Conservation (phyloP, 2,888 invertebrate species). For the Platerodrilus igneus region DNA sequence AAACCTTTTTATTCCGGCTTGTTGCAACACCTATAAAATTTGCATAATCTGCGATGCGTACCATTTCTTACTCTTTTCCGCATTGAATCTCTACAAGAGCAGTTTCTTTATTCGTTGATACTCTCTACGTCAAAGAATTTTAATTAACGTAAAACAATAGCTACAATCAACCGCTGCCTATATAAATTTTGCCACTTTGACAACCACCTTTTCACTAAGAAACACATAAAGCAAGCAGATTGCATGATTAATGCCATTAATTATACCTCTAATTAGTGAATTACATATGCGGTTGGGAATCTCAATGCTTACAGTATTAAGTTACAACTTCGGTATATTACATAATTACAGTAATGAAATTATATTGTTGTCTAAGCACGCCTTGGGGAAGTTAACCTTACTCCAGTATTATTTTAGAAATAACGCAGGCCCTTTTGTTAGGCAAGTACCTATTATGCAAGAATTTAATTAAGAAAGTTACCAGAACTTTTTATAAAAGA, state of each 20-base stretch:
- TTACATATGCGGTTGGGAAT: conserved; percentile 23
- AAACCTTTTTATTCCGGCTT: too few species aligned
- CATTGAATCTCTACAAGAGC: too few species aligned
- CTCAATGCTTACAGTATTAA: conserved; percentile 25
- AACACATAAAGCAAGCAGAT: conserved; percentile 17
- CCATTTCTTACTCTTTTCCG: too few species aligned
- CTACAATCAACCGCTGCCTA: conserved; percentile 7
- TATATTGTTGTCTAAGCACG: conserved; percentile 12
- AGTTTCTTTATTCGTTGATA: too few species aligned
- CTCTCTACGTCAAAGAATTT: neutral
- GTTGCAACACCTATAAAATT: too few species aligned
- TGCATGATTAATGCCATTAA: conserved; percentile 28
- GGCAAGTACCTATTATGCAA: conserved; percentile 15
- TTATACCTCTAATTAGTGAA: conserved; percentile 29
- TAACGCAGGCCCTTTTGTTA: conserved; percentile 7
- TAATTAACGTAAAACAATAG: conserved; percentile 9
- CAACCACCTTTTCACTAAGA: conserved; percentile 16
- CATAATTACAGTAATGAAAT: conserved; percentile 21
- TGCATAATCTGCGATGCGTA: too few species aligned
- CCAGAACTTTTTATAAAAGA: too few species aligned
- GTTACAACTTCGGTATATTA: conserved; percentile 22
- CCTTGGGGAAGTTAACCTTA: too few species aligned
- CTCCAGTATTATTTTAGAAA: too few species aligned
- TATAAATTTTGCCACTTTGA: conserved; percentile 12
- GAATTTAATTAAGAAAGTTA: conserved; percentile 20